Evolutionary conservation across 1,140 invertebrate genomes (phyloP).

Genomic region (Tribolium castaneum): DNA sequence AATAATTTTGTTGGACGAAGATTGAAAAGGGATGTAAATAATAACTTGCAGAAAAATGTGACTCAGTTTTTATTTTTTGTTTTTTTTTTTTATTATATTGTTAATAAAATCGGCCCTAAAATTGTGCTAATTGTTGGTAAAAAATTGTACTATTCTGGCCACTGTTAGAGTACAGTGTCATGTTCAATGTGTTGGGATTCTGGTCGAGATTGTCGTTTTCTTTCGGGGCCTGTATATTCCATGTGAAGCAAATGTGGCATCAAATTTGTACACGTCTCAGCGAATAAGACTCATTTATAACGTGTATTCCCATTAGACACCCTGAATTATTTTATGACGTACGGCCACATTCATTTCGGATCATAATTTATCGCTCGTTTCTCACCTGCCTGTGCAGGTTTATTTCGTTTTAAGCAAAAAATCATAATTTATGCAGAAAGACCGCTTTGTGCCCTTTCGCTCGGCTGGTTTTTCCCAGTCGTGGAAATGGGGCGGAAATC

Average conservation of each 20-base stretch:
- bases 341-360: not conserved
- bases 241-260: not conserved
- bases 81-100: no score
- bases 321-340: not conserved
- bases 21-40: no score
- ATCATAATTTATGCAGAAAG: not conserved
- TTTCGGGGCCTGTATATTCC: not conserved
- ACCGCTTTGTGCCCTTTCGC: not conserved
- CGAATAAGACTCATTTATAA: not conserved
- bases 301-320: not conserved
- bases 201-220: no score
- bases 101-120: no score
- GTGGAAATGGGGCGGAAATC: constrained; percentile 14
- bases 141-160: no score
- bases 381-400: not conserved
- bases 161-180: no score
- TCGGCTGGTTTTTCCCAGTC: not conserved
- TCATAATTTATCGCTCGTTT: not conserved
- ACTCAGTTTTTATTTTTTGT: no score
- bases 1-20: no score
- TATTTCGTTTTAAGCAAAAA: not conserved
- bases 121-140: no score
- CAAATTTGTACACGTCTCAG: not conserved
- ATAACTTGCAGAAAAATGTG: no score
- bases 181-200: no score